Percentiles rank a stretch among this genome's conserved stretches.
These are phyloP conservation scores for Falco novaeseelandiae DNA, from an alignment of 2,797 vertebrate genomes.

Conservation along the genomic window DNA sequence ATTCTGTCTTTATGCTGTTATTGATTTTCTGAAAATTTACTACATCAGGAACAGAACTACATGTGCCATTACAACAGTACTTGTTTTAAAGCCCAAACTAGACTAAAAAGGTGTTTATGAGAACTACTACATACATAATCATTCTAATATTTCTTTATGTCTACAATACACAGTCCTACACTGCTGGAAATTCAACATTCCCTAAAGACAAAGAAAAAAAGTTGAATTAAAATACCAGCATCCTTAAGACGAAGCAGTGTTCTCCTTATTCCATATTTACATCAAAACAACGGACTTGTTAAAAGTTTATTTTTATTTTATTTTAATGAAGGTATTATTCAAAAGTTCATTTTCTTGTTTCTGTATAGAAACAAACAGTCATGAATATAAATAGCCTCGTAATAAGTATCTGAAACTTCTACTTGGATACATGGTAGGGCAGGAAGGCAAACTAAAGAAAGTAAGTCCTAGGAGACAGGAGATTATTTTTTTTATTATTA, in stretches of 20 bases:
- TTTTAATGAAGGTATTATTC: neutral
- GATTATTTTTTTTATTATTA: neutral
- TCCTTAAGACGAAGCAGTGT: neutral
- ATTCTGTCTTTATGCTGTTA: constrained; percentile 63
- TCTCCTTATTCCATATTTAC: neutral
- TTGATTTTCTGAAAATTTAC: constrained; percentile 70
- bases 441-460: neutral
- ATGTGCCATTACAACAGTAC: constrained; percentile 23
- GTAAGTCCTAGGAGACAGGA: neutral
- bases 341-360: neutral
- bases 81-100: constrained; percentile 33
- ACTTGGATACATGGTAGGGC: neutral
- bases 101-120: constrained; percentile 10
- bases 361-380: neutral
- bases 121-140: neutral
- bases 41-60: constrained; percentile 21
- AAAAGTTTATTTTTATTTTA: neutral
- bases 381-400: neutral
- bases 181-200: neutral
- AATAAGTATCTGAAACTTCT: neutral
- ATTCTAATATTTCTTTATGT: constrained; percentile 23
- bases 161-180: neutral
- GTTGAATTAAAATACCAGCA: neutral
- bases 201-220: neutral
- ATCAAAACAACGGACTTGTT: neutral